Percentiles rank a stretch among this genome's conserved stretches.
Conservation (phyloP, 2,888 invertebrate species). For the Temnothorax ravouxi region DNA sequence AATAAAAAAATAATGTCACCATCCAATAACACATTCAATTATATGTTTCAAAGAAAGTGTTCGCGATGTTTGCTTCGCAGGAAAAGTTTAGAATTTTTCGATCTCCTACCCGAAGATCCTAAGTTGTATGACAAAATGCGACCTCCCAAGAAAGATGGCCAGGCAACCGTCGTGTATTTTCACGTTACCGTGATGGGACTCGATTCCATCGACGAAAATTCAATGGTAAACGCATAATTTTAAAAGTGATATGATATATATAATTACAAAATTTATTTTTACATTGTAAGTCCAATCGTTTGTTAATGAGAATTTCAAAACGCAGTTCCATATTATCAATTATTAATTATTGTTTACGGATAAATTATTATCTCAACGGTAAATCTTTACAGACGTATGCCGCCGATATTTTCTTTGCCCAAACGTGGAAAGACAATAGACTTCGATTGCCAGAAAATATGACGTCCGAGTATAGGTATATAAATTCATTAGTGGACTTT, state of each 20-base stretch:
- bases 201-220: slow-evolving; percentile 98
- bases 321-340: background rate
- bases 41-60: background rate
- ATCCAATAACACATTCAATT: background rate
- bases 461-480: slow-evolving; percentile 95
- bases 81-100: slow-evolving; percentile 93
- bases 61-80: slow-evolving; percentile 83
- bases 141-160: slow-evolving; percentile 95
- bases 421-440: slow-evolving; percentile 97
- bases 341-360: background rate
- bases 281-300: background rate
- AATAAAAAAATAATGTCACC: slow-evolving; percentile 1
- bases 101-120: slow-evolving; percentile 94
- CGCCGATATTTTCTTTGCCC: slow-evolving; percentile 97
- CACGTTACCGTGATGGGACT: slow-evolving; percentile 98
- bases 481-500: background rate
- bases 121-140: slow-evolving; percentile 97
- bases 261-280: slow-evolving; percentile 15
- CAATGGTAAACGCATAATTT: slow-evolving; percentile 90
- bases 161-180: slow-evolving; percentile 95
- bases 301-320: background rate
- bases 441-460: slow-evolving; percentile 95
- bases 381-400: slow-evolving; percentile 91
- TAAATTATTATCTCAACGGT: background rate
- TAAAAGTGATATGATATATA: slow-evolving; percentile 1